These are phyloP conservation scores for Eumeta japonica DNA, from an alignment of 1,140 invertebrate genomes.

Conservation along the genomic window DNA sequence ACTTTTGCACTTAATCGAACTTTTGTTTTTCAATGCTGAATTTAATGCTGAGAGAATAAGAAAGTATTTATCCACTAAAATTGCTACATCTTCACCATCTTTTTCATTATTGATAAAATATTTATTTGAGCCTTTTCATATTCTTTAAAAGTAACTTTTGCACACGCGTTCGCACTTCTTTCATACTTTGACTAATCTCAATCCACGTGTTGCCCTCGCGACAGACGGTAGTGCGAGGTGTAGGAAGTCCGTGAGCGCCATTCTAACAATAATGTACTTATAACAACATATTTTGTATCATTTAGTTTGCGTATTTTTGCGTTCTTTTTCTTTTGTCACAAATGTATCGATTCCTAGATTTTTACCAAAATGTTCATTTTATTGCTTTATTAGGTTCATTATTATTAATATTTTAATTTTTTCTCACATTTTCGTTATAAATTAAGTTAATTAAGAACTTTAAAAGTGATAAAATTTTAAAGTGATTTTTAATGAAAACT, in stretches of 20 bases:
- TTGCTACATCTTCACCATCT: constrained; percentile 1
- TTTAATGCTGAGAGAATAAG: background rate
- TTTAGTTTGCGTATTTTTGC: constrained; percentile 5
- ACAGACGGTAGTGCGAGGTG: constrained; percentile 1
- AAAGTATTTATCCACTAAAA: background rate
- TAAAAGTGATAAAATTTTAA: no score
- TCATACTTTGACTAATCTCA: constrained; percentile 1
- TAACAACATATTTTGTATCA: background rate
- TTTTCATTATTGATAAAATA: no score
- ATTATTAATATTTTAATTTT: background rate
- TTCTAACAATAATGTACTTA: constrained; percentile 7
- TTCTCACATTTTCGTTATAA: no score
- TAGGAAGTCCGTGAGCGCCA: constrained; percentile 6
- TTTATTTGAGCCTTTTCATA: no score
- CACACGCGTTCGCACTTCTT: background rate
- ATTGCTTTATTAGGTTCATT: background rate
- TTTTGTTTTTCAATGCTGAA: background rate
- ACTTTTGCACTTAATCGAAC: background rate
- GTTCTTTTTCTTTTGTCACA: background rate
- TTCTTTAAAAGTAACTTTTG: no score
- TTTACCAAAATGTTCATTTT: background rate
- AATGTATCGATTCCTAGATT: constrained; percentile 1
- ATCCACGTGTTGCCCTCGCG: constrained; percentile 1
- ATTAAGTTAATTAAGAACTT: no score
- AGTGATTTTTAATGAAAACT: background rate